A percentile compares a stretch with the other conserved stretches of the same genome.
phyloP scores from a whole-genome alignment of 2,797 vertebrate species.

The Carapus acus region DNA sequence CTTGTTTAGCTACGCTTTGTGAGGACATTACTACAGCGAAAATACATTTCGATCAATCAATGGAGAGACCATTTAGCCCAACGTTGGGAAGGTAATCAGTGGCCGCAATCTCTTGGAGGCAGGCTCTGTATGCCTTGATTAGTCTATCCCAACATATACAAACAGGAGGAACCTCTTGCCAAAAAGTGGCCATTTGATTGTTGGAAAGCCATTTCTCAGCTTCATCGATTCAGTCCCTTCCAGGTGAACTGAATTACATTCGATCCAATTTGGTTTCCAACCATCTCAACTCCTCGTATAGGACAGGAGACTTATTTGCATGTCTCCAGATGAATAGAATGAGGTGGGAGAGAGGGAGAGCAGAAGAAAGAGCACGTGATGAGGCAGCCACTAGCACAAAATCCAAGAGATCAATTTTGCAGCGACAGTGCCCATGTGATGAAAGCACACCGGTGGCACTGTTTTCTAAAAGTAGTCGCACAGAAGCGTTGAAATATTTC shows the following conservation, averaged over 20 bases:
- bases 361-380: conserved; percentile 16
- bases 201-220: conserved; percentile 72
- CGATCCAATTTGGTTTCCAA: conserved; percentile 75
- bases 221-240: conserved; percentile 74
- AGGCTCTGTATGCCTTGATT: conserved; percentile 52
- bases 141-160: conserved; percentile 56
- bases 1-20: conserved; percentile 41
- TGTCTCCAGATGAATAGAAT: conserved; percentile 47
- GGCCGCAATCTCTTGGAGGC: conserved; percentile 27
- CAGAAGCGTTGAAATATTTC: no score
- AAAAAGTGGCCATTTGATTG: conserved; percentile 57
- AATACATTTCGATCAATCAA: conserved; percentile 41
- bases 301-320: conserved; percentile 64
- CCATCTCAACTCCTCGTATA: conserved; percentile 60
- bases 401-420: no score
- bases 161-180: conserved; percentile 52
- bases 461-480: no score
- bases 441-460: no score
- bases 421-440: no score
- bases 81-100: conserved; percentile 45
- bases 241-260: conserved; percentile 74
- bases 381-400: conserved; percentile 5
- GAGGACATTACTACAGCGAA: conserved; percentile 39
- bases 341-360: conserved; percentile 19
- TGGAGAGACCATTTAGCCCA: conserved; percentile 39